Base-by-base conservation (phyloP, 2,888 invertebrate genomes). In the Trissonchulus latispiculum region DNA sequence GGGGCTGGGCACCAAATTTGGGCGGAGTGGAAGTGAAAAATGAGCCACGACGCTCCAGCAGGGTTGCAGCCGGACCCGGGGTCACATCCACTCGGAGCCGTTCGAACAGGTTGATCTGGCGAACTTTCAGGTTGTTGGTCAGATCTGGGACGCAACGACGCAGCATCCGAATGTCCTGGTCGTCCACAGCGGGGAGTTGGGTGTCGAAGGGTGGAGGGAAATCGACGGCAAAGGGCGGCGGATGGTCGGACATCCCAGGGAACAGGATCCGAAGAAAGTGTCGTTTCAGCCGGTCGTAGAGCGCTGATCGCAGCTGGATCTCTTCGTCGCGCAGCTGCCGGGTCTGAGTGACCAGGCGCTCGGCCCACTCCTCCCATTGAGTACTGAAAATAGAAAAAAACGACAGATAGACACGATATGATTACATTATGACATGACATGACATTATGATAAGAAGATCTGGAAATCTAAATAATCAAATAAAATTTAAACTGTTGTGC, bases 241-340 rank as follows among this genome's bases (percentile, higher is more conserved):
- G 8, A n/a, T 48, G 1, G 23, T 72, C 74, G 68, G 18, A 61
- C 69, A 75, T 28, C 1, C 74, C 75, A 18, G 67, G 71, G 31
- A 75, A 75, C 48, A 75, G 36, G 18, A n/a, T 18, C 29, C 36
- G 36, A 29, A 75, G 32, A 70, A 75, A 75, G 61, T 75, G 75
- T 23, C 70, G 35, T 2, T 66, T 15, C 18, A 75, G n/a, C 29
- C 37, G 28, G 8, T 36, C 48, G 31, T 31, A 31, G 66, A 75
- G 35, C 15, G 33, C n/a, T 2, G 33, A n/a, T 29, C 75, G 73
- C 32, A 37, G 8, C 33, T 37, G 37, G 1, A 59, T 59, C 36
- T 75, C 75, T 1, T 74, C 74, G 28, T 33, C 18, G 32, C 68
- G 36, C 64, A 75, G 36, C n/a, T 36, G 18, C 36, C 61, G 59